These are phyloP conservation scores for honey bee (Apis mellifera) DNA, from an alignment of 1,140 invertebrate genomes.

Conservation along the genomic window DNA sequence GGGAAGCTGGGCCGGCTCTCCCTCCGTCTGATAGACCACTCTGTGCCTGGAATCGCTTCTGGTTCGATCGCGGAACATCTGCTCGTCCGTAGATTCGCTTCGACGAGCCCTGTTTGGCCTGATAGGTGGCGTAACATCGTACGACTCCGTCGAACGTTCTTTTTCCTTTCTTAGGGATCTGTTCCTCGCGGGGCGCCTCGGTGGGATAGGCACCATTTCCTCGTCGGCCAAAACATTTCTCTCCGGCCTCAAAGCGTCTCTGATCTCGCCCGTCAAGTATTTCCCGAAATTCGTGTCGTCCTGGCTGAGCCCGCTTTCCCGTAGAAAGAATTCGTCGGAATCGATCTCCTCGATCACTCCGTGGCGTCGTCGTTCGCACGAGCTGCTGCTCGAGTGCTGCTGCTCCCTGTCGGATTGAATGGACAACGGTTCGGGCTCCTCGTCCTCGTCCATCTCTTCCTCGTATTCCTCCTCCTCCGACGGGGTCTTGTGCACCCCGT, in stretches of 20 bases:
- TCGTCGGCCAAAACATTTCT: conserved; percentile 84
- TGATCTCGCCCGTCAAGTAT: conserved; percentile 89
- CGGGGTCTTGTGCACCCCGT: conserved; percentile 41
- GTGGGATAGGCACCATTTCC: conserved; percentile 50
- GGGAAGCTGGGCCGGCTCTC: conserved; percentile 41
- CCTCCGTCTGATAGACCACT: conserved; percentile 75
- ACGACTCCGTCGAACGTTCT: conserved; percentile 63
- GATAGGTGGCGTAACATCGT: conserved; percentile 58
- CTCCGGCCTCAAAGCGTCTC: conserved; percentile 86
- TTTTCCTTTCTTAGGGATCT: conserved; percentile 72
- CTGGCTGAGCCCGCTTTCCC: conserved; percentile 89
- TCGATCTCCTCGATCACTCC: conserved; percentile 91
- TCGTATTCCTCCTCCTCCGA: conserved; percentile 52
- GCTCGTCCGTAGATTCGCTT: conserved; percentile 72
- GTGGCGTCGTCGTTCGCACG: conserved; percentile 79
- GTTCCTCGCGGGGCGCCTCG: conserved; percentile 71
- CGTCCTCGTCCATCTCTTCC: conserved; percentile 66
- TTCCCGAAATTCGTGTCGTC: conserved; percentile 90
- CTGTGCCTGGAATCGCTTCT: conserved; percentile 70
- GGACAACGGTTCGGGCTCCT: conserved; percentile 63
- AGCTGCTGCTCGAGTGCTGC: conserved; percentile 80
- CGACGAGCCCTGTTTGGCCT: conserved; percentile 65
- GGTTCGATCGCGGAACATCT: conserved; percentile 49
- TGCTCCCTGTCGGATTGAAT: conserved; percentile 78
- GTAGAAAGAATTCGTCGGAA: conserved; percentile 92